These are phyloP conservation scores for Strix uralensis DNA, from an alignment of 2,113 vertebrate genomes.

Conservation along the genomic window DNA sequence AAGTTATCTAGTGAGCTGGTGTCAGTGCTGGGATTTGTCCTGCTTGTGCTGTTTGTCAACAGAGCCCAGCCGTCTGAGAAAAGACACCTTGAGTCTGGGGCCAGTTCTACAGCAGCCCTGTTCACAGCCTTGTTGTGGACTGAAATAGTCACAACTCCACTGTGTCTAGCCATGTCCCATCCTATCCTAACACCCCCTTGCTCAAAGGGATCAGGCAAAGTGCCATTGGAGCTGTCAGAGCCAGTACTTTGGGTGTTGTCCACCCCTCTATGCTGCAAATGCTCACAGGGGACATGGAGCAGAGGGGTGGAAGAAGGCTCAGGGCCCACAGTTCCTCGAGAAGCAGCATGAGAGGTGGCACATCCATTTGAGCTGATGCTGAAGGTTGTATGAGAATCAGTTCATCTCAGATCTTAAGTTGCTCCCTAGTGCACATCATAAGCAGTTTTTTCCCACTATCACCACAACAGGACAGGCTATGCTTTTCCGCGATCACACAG, in stretches of 20 bases:
- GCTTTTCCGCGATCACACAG: neutral
- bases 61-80: neutral
- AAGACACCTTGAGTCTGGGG: neutral
- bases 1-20: neutral
- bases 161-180: neutral
- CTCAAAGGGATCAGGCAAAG: neutral
- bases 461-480: neutral
- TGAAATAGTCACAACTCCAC: neutral
- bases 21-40: neutral
- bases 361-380: neutral
- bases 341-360: neutral
- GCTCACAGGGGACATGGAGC: neutral
- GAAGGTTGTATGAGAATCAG: neutral
- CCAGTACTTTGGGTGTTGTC: neutral
- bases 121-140: neutral
- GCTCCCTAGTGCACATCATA: neutral
- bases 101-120: neutral
- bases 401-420: neutral
- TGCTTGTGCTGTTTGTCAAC: neutral
- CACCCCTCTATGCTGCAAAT: neutral
- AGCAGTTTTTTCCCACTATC: neutral
- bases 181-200: neutral
- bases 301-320: neutral
- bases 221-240: neutral
- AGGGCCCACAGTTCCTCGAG: accelerated